Evolutionary conservation across 2,888 invertebrate species (phyloP), one percentile per base, ranked within the genome.

Genomic region (Cantharis nigra): DNA sequence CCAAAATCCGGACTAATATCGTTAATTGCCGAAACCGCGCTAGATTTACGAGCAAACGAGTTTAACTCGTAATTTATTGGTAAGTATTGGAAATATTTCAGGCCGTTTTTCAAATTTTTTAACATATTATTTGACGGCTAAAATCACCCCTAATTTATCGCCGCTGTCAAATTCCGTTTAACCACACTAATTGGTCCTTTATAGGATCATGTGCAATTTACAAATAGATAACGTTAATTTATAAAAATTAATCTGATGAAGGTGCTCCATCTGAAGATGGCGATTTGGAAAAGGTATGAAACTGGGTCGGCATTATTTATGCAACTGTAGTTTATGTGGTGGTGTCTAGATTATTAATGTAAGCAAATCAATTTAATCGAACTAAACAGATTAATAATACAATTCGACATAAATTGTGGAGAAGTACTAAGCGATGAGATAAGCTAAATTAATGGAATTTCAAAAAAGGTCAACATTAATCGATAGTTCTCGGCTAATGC

Each of bases 1-100:
- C 79, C 70, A 70, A 78, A 76, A 79, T 79, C 79, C 76, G 63
- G 71, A 73, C 79, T 79, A 79, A 79, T 79, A 79, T 79, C 79
- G 79, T 76, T 79, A 79, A 79, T 79, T 79, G 76, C 79, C 65
- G 64, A 79, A 79, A 79, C 79, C 79, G 79, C 71, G 70, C 70
- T 69, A 63, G 72, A 79, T 79, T 79, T 76, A 77, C 76, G 73
- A 67, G 23, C 75, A 23, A 65, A 75, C 75, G 70, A 75, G 78
- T 72, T 73, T 75, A 78, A 76, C 76, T 76, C 33, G 70, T 76
- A 78, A 78, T 78, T 78, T 78, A 78, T 78, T 74, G 69, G 71
- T 23, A 63, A 63, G 75, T 69, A 77, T 77, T 74, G 74, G 77
- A 71, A 74, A 77, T 77, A 74, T 77, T 74, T 74, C 74, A 71